These are phyloP conservation scores for Stenurella melanura DNA, from an alignment of 2,888 invertebrate species.

Conservation along the genomic window DNA sequence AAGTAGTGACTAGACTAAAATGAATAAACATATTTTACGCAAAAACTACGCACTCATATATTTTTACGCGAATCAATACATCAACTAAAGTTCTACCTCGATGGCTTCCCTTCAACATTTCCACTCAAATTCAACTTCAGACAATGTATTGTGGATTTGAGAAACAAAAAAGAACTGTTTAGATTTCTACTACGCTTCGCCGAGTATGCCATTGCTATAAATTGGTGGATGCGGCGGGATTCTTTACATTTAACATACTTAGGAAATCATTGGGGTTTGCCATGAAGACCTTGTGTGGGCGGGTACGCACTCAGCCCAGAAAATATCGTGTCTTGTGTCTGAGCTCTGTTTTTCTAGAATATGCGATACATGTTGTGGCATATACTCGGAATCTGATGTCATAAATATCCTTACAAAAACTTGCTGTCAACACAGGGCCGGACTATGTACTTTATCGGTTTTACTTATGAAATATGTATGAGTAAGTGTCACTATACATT, in stretches of 20 bases:
- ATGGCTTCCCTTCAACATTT: slow-evolving; percentile 15
- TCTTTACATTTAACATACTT: slow-evolving; percentile 23
- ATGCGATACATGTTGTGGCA: slow-evolving; percentile 29
- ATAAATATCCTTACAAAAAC: slow-evolving; percentile 30
- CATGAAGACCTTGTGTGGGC: slow-evolving; percentile 22
- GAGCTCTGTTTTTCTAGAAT: slow-evolving; percentile 22
- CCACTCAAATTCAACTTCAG: slow-evolving; percentile 32
- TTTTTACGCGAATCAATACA: slow-evolving; percentile 17
- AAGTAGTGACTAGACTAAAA: background rate
- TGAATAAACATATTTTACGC: background rate
- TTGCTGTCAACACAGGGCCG: slow-evolving; percentile 28
- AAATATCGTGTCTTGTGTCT: slow-evolving; percentile 19
- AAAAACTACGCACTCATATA: background rate
- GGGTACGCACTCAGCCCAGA: slow-evolving; percentile 28
- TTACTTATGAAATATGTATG: slow-evolving; percentile 24
- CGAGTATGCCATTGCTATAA: slow-evolving; percentile 18
- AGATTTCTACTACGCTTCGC: slow-evolving; percentile 26
- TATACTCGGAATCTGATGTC: slow-evolving; percentile 26
- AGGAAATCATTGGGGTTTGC: slow-evolving; percentile 24
- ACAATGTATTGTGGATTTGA: slow-evolving; percentile 31
- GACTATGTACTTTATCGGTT: slow-evolving; percentile 16
- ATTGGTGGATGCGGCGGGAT: slow-evolving; percentile 22
- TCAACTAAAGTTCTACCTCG: slow-evolving; percentile 18
- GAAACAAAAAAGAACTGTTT: slow-evolving; percentile 29
- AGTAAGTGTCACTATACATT: background rate